Percentiles rank a stretch among this genome's conserved stretches.
Evolutionary conservation across 2,113 vertebrate species (phyloP).

Genomic region (Actenoides hombroni): DNA sequence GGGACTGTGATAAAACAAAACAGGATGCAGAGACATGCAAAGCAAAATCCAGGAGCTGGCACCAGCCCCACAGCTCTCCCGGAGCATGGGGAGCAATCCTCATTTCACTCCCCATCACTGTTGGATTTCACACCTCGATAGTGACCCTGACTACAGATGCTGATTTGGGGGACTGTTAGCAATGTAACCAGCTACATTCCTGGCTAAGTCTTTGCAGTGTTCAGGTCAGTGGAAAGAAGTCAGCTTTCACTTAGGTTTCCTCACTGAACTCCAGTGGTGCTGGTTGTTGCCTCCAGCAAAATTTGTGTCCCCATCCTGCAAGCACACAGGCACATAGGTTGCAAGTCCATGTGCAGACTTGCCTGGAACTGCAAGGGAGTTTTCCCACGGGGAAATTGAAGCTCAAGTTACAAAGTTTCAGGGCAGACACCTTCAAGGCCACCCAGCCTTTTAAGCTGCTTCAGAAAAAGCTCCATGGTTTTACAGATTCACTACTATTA

Average conservation of each 20-base stretch:
- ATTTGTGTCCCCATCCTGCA: background rate
- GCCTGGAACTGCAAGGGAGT: background rate
- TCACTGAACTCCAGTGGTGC: background rate
- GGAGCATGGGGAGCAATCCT: background rate
- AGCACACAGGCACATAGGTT: fast-evolving
- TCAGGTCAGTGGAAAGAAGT: background rate
- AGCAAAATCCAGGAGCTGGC: background rate
- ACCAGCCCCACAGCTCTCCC: background rate
- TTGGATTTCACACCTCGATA: background rate
- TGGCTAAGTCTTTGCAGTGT: background rate
- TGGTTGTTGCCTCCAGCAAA: background rate
- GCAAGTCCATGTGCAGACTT: background rate
- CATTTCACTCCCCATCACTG: background rate
- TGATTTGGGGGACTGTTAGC: background rate
- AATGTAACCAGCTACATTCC: background rate
- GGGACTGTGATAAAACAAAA: fast-evolving
- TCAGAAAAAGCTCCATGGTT: background rate
- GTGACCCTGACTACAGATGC: fast-evolving
- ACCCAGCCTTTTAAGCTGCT: background rate
- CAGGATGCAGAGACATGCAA: background rate
- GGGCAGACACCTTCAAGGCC: background rate
- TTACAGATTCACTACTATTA: background rate
- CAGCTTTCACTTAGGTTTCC: background rate
- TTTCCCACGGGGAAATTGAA: background rate
- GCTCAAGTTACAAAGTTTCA: background rate